These are phyloP conservation scores for Dasypogon diadema DNA, from an alignment of 2,888 invertebrate genomes.

Conservation along the genomic window DNA sequence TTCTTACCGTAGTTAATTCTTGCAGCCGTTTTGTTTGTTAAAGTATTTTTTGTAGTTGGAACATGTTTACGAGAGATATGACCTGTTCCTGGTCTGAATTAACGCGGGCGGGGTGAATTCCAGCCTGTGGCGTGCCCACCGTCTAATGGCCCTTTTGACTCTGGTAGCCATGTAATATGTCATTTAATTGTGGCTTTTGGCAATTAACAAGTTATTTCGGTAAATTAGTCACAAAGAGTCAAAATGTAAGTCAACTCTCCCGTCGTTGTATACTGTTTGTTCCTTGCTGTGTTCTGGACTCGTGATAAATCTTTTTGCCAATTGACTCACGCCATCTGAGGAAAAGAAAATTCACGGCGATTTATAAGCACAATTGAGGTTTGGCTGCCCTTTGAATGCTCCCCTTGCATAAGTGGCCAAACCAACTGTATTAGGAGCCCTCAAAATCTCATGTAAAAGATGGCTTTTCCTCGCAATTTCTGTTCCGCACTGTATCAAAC, in stretches of 20 bases:
- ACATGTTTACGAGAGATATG: conserved; percentile 14
- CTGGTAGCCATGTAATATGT: conserved; percentile 52
- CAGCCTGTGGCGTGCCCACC: conserved; percentile 15
- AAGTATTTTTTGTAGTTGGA: conserved; percentile 12
- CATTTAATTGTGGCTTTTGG: conserved; percentile 54
- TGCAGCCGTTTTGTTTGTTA: conserved; percentile 54
- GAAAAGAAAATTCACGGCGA: not conserved
- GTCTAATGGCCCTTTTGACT: conserved; percentile 27
- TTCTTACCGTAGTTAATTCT: conserved; percentile 39
- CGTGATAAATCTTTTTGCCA: not conserved
- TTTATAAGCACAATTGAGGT: too few relatives aligned
- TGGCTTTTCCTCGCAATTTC: too few relatives aligned
- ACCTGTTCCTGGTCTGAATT: not conserved
- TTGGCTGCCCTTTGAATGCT: too few relatives aligned
- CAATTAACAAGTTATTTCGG: conserved; percentile 55
- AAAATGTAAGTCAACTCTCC: not conserved
- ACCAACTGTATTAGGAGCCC: too few relatives aligned
- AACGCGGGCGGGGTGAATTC: not conserved
- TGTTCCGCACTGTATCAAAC: too few relatives aligned
- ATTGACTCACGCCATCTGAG: not conserved
- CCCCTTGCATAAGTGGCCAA: too few relatives aligned
- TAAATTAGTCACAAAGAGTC: conserved; percentile 43
- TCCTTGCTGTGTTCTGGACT: not conserved
- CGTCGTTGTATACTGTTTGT: not conserved
- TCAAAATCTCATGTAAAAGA: too few relatives aligned